phyloP scores from a whole-genome alignment of 2,888 invertebrate genomes.

The Rhogogaster chlorosoma region DNA sequence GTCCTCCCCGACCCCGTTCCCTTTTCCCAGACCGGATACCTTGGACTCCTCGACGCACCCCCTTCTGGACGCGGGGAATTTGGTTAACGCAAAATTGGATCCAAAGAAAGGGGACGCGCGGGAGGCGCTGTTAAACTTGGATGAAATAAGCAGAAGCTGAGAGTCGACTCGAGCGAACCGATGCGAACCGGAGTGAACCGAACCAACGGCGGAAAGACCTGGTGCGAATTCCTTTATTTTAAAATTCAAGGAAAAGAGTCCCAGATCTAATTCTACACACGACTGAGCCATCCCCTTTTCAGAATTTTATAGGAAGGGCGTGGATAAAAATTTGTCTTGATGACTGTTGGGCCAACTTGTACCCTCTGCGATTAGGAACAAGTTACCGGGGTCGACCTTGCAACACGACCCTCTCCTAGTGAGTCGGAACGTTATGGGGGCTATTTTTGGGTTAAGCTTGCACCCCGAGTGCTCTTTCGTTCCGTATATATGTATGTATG shows the following conservation, averaged over 20 bases:
- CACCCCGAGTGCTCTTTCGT: slow-evolving; percentile 25
- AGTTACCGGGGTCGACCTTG: slow-evolving; percentile 44
- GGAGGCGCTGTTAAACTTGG: slow-evolving; percentile 43
- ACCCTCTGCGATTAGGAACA: slow-evolving; percentile 32
- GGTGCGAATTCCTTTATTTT: slow-evolving; percentile 41
- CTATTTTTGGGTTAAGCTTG: slow-evolving; percentile 49
- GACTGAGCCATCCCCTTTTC: background rate
- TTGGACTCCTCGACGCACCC: slow-evolving; percentile 20
- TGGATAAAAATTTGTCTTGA: slow-evolving; percentile 20
- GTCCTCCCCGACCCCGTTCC: background rate
- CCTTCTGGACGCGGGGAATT: slow-evolving; percentile 43
- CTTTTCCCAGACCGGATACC: slow-evolving; percentile 18
- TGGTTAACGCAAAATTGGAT: slow-evolving; percentile 49
- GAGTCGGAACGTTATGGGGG: background rate
- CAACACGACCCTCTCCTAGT: slow-evolving; percentile 17
- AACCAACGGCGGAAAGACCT: background rate
- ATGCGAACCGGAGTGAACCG: slow-evolving; percentile 27
- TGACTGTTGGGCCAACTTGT: slow-evolving; percentile 21
- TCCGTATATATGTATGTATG: background rate
- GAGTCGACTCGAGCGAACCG: slow-evolving; percentile 35
- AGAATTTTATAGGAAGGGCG: slow-evolving; percentile 4
- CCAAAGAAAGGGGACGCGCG: slow-evolving; percentile 44
- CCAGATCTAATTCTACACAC: slow-evolving; percentile 43
- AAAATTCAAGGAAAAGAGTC: slow-evolving; percentile 47
- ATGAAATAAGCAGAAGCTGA: slow-evolving; percentile 44